Evolutionary conservation across 2,888 invertebrate genomes (phyloP), one percentile per base, ranked within the genome.

Genomic region (Metopia argyrocephala): DNA sequence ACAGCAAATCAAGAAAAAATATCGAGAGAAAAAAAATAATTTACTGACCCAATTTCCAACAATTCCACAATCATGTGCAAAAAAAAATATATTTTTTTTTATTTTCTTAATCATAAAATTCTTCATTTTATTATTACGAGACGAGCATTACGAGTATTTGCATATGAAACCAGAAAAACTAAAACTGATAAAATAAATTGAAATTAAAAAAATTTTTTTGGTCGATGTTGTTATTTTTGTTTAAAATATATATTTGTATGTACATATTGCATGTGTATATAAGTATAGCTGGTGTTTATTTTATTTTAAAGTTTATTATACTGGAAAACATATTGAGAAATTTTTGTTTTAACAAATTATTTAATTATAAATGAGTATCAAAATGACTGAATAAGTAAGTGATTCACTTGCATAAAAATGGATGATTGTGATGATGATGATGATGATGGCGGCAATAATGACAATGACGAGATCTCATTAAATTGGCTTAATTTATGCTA

Each of bases 21-120:
- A 50, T 5, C 50, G 46, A 38, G 12, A 38, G 20, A 38, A 50
- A 12, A 25, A 54, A 54, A 25, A 54, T 65, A 70, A 56, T 52
- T 52, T 59, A 57, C 59, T 78, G 78, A 78, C 78, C 78, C 25
- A 71, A 78, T 66, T 78, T 66, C 15, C 45, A n/a, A n/a, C n/a
- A n/a, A n/a, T 27, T 28, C 54, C 38, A n/a, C 50, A 65, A 57
- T 78, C 76, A 71, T 59, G 45, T 70, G 50, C 25, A 18, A n/a
- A n/a, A n/a, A n/a, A n/a, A n/a, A n/a, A n/a, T n/a, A n/a, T n/a
- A n/a, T n/a, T n/a, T n/a, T n/a, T n/a, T n/a, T n/a, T n/a, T n/a
- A 46, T 27, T 71, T 71, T 78, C 61, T 78, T 54, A 78, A 71
- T 59, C 71, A 25, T 25, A 78, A 71, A 25, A 78, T 78, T 71